Percentiles rank a stretch among this genome's conserved stretches.
phyloP scores from a whole-genome alignment of 2,888 invertebrate species.

The Zhuqinia jingwanae region DNA sequence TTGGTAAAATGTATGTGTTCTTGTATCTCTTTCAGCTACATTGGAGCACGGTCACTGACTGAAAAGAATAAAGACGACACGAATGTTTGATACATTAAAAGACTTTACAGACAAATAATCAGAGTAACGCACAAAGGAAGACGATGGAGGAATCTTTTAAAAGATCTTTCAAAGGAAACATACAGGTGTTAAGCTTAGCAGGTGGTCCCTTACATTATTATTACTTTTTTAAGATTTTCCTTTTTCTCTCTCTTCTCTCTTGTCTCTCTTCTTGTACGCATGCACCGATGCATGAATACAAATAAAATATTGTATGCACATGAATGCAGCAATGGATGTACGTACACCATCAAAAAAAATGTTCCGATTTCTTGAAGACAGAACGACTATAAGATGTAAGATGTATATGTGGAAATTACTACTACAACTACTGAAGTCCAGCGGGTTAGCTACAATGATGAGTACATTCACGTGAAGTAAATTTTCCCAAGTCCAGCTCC shows the following conservation, averaged over 20 bases:
- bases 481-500: conserved; percentile 46
- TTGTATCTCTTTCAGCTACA: conserved; percentile 34
- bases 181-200: conserved; percentile 77
- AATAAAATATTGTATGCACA: conserved; percentile 25
- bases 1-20: neutral
- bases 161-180: conserved; percentile 56
- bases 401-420: conserved; percentile 61
- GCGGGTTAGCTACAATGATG: conserved; percentile 37
- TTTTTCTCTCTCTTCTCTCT: conserved; percentile 13
- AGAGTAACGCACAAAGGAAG: conserved; percentile 59
- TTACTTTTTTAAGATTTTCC: conserved; percentile 55
- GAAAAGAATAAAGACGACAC: conserved; percentile 65
- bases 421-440: conserved; percentile 55
- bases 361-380: conserved; percentile 48
- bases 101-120: conserved; percentile 54
- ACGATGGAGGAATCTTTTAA: conserved; percentile 50
- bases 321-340: neutral
- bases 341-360: neutral
- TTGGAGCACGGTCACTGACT: conserved; percentile 64
- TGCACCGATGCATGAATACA: conserved; percentile 58
- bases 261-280: conserved; percentile 1
- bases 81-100: conserved; percentile 49
- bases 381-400: conserved; percentile 23
- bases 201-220: conserved; percentile 74
- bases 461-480: conserved; percentile 38